These are phyloP conservation scores for Tangara arthus DNA, from an alignment of 2,797 vertebrate genomes.

Conservation along the genomic window DNA sequence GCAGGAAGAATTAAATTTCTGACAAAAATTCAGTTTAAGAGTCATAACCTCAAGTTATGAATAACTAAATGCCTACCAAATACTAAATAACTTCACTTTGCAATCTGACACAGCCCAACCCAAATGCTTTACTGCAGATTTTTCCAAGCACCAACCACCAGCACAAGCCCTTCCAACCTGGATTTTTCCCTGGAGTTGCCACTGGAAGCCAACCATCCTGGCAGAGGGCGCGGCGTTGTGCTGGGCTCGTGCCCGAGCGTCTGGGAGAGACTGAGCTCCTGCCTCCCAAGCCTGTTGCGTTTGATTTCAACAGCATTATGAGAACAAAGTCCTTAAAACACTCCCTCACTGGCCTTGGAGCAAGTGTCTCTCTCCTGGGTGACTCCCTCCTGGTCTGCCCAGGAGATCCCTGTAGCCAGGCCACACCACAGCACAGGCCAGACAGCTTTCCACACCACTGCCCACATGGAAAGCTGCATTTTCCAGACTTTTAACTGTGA, in stretches of 20 bases:
- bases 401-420: not conserved
- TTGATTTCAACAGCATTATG: not conserved
- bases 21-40: not conserved
- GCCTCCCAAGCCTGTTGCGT: not conserved
- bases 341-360: not conserved
- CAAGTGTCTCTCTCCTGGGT: not conserved
- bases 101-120: not conserved
- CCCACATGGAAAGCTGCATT: not conserved
- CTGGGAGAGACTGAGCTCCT: not conserved
- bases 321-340: not conserved
- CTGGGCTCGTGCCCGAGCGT: not conserved
- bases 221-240: fast-evolving
- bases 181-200: not conserved
- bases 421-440: fast-evolving
- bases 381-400: not conserved
- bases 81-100: not conserved
- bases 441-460: not conserved
- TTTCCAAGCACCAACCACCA: not conserved
- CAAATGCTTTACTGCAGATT: not conserved
- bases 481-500: not conserved
- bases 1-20: not conserved
- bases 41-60: not conserved
- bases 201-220: not conserved
- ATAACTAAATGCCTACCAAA: not conserved
- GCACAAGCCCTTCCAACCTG: not conserved